These are phyloP conservation scores for Drosophila athabasca DNA, from an alignment of 1,140 invertebrate genomes.

Conservation along the genomic window DNA sequence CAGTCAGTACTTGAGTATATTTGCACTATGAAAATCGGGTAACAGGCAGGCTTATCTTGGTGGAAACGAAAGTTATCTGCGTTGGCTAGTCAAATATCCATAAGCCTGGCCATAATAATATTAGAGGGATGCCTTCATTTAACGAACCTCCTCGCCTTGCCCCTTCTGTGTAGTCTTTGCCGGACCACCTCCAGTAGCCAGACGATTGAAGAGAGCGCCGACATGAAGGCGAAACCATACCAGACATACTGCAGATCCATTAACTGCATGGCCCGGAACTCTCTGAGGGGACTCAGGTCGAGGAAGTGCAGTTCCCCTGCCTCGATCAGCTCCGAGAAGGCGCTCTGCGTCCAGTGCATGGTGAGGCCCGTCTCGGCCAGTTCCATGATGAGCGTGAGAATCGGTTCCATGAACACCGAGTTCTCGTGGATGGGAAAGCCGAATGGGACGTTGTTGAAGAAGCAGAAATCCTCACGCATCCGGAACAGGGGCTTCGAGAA, in stretches of 20 bases:
- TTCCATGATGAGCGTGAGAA: slow-evolving; percentile 56
- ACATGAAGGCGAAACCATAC: slow-evolving; percentile 66
- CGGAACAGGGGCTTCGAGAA: slow-evolving; percentile 65
- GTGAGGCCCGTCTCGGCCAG: slow-evolving; percentile 51
- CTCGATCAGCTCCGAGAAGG: slow-evolving; percentile 60
- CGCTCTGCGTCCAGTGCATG: slow-evolving; percentile 41
- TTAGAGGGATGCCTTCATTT: slow-evolving; percentile 13
- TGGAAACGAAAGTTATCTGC: slow-evolving; percentile 30
- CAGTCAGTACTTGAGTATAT: slow-evolving; percentile 39
- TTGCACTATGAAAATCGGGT: slow-evolving; percentile 47
- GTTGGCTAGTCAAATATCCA: slow-evolving; percentile 37
- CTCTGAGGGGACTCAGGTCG: slow-evolving; percentile 55
- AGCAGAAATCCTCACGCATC: slow-evolving; percentile 63
- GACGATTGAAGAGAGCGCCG: slow-evolving; percentile 24
- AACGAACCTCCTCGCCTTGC: too few relatives aligned
- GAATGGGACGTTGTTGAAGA: slow-evolving; percentile 70
- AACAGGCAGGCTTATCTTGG: slow-evolving; percentile 8
- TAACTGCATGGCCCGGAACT: slow-evolving; percentile 66
- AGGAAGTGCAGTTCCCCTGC: slow-evolving; percentile 53
- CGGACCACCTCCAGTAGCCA: slow-evolving; percentile 43
- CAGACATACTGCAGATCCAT: slow-evolving; percentile 71
- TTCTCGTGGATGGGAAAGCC: slow-evolving; percentile 71
- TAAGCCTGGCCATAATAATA: slow-evolving; percentile 8
- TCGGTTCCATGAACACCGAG: slow-evolving; percentile 60
- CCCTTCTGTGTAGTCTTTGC: background rate